phyloP scores from a whole-genome alignment of 92 coral and sea anemone genomes.

The Umimayanthus chanpuru region DNA sequence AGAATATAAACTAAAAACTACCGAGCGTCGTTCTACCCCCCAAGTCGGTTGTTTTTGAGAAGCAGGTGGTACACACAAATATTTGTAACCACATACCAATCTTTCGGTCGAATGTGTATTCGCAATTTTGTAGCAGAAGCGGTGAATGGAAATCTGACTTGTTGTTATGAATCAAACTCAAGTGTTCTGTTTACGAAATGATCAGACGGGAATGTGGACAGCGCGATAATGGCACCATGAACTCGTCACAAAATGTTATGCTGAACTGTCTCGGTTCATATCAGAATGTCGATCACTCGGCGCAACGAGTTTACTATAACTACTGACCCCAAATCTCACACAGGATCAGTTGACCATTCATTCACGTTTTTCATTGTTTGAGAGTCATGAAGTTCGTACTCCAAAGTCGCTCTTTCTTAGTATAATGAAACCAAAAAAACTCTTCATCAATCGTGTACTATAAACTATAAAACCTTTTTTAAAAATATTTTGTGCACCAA shows the following conservation, averaged over 20 bases:
- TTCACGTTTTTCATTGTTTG: conserved; percentile 7
- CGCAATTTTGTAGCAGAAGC: conserved; percentile 7
- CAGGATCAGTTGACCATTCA: neutral
- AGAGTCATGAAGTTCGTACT: neutral
- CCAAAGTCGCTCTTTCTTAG: neutral
- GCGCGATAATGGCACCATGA: neutral
- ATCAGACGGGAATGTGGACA: neutral
- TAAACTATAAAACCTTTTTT: neutral
- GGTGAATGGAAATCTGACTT: neutral
- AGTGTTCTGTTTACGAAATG: conserved; percentile 30
- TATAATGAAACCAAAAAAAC: neutral
- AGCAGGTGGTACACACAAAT: neutral
- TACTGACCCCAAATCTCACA: neutral
- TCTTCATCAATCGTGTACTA: neutral
- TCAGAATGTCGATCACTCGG: neutral
- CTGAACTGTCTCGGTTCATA: neutral
- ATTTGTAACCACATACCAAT: neutral
- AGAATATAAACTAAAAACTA: neutral
- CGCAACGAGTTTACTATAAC: conserved; percentile 35
- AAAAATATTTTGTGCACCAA: too few relatives aligned
- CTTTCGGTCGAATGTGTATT: conserved; percentile 16
- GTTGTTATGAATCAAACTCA: neutral
- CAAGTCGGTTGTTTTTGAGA: neutral
- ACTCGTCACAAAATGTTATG: neutral
- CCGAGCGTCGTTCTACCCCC: neutral